phyloP scores from a whole-genome alignment of 2,113 vertebrate genomes.

The Azemiops feae region DNA sequence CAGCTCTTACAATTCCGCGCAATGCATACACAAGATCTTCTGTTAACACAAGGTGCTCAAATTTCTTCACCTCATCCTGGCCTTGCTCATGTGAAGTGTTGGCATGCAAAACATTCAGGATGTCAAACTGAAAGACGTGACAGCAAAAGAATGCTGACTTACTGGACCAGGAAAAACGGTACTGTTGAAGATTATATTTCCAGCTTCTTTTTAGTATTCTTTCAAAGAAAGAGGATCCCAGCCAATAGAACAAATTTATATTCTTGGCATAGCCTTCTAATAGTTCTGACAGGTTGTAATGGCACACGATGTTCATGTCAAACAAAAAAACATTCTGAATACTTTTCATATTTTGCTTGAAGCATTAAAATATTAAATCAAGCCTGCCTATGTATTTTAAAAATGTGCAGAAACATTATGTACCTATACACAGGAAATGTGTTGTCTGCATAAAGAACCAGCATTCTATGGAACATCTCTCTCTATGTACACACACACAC shows the following conservation, averaged over 20 bases:
- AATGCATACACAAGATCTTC: not conserved
- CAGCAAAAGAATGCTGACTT: not conserved
- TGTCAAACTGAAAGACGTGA: constrained; percentile 13
- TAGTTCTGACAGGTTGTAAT: not conserved
- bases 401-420: not conserved
- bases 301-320: not conserved
- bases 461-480: not conserved
- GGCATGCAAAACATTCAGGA: not conserved
- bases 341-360: not conserved
- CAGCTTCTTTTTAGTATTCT: not conserved
- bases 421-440: constrained; percentile 1
- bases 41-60: not conserved
- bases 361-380: not conserved
- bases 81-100: not conserved
- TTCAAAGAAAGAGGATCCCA: not conserved
- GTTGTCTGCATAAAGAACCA: not conserved
- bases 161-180: not conserved
- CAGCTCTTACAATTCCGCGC: constrained; percentile 38
- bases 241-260: not conserved
- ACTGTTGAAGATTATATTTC: not conserved
- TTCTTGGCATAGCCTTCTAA: not conserved
- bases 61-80: constrained; percentile 2
- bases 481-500: too few species aligned
- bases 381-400: not conserved
- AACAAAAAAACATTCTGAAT: not conserved